Base-by-base conservation (phyloP, 1,140 invertebrate species). In the Caenorhabditis briggsae region DNA sequence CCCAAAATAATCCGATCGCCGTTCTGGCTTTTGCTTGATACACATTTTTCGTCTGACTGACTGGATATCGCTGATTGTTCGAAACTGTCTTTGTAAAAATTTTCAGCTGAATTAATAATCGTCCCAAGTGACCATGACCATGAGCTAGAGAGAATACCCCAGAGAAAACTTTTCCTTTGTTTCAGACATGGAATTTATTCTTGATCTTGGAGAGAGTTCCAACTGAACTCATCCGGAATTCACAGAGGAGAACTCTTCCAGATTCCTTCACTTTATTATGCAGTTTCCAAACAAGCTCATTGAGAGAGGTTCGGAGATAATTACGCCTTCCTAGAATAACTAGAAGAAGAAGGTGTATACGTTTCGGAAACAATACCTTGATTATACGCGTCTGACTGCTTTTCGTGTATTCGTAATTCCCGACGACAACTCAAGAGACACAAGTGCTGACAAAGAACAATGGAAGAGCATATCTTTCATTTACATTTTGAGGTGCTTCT, bases 401-500 rank as follows among this genome's bases (percentile, higher is more conserved):
- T 83, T 25, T 58, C 55, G 33, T 82, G 25, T 58, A 41, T 14
- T 82, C 55, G 78, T 82, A 33, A 50, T 58, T 82, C 6, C 78
- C 33, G 46, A 48, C 50, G 55, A 25, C 53, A 12, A 12, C 14
- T 16, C 48, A 41, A 9, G 6, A 12, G 48, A 41, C 50, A 78
- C 70, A 78, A 78, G 70, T 78, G 70, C 70, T 78, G 46, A 78
- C 70, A 78, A 23, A 48, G 70, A 50, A 78, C 59, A 61, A 61
- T 25, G 23, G 58, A 48, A 58, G 11, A 55, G 33, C 33, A 46
- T 58, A 41, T 58, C 82, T 59, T 83, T 83, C 82, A 83, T 83
- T 83, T 59, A 83, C 82, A 59, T 83, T 83, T 59, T 78, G 70
- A 78, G 70, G 70, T 78, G 70, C 70, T 78, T 70, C 70, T 78